Evolutionary conservation across 2,888 invertebrate species (phyloP), one percentile per base, ranked within the genome.

Genomic region (Diloba caeruleocephala): DNA sequence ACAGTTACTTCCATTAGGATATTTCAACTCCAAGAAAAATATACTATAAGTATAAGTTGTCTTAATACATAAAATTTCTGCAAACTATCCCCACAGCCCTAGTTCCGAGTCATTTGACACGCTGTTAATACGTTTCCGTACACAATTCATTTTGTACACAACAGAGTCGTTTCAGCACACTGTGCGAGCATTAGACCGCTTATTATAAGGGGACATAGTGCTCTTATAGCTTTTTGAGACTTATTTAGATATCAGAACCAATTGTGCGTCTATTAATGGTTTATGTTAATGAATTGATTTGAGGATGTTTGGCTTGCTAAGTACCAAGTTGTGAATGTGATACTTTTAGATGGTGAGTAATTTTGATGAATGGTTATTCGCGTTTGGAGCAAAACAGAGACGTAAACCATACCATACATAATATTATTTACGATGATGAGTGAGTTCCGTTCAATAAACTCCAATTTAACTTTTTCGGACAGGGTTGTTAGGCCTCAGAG

Each of bases 261-360:
- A 85, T 88, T 86, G 82, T 74, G 72, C 54, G 39, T 77, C 80
- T 79, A 87, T 84, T 71, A 80, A 71, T 78, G 82, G 85, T 83
- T 88, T 87, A 90, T 90, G 90, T 72, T 85, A 89, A 90, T 89
- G 51, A 66, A 70, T 74, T 62, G 61, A 52, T 74, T 74, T 65
- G 21, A 19, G 26, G 31, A 41, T n/a, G n/a, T n/a, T n/a, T n/a
- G n/a, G n/a, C n/a, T n/a, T n/a, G n/a, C n/a, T n/a, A n/a, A n/a
- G n/a, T n/a, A n/a, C n/a, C n/a, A n/a, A 48, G 62, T 51, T 57
- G 37, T 41, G 15, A 7, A 21, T 7, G 21, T 29, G 48, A 25
- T 41, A 38, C 49, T 53, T 32, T 50, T 41, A 29, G 13, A 9
- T 43, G 46, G 49, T n/a, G n/a, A n/a, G n/a, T 63, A 51, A 56